A percentile compares a stretch with the other conserved stretches of the same genome.
Evolutionary conservation across 2,797 vertebrate species (phyloP).

Genomic region (Lepidocolaptes lacrymiger): DNA sequence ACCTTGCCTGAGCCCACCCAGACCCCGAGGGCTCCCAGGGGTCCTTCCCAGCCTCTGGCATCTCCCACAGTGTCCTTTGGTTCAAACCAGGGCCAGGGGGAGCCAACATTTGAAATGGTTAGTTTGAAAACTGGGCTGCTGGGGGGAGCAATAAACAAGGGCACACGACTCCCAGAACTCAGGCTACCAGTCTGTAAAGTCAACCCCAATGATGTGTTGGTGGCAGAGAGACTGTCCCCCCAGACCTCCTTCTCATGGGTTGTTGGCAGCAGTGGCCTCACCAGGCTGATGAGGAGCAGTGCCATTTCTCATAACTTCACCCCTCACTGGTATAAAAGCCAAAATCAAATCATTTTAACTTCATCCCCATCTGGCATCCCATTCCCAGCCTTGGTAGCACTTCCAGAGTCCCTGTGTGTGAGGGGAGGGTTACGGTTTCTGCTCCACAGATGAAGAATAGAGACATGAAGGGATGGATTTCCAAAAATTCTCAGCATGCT

Average conservation of each 20-base stretch:
- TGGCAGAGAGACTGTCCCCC: not conserved
- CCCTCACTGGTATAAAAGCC: not conserved
- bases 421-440: not conserved
- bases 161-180: not conserved
- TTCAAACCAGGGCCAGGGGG: not conserved
- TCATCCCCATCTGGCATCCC: accelerated
- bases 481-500: not conserved
- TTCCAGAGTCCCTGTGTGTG: not conserved
- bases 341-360: not conserved
- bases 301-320: not conserved
- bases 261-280: not conserved
- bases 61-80: accelerated
- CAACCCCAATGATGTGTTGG: not conserved
- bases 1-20: not conserved
- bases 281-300: not conserved
- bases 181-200: not conserved
- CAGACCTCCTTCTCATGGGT: not conserved
- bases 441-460: not conserved
- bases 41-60: not conserved
- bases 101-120: not conserved
- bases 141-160: not conserved
- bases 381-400: not conserved
- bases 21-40: not conserved
- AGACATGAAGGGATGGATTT: not conserved
- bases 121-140: not conserved